Base-by-base conservation (phyloP, 2,888 invertebrate species). In the Pterostichus madidus region DNA sequence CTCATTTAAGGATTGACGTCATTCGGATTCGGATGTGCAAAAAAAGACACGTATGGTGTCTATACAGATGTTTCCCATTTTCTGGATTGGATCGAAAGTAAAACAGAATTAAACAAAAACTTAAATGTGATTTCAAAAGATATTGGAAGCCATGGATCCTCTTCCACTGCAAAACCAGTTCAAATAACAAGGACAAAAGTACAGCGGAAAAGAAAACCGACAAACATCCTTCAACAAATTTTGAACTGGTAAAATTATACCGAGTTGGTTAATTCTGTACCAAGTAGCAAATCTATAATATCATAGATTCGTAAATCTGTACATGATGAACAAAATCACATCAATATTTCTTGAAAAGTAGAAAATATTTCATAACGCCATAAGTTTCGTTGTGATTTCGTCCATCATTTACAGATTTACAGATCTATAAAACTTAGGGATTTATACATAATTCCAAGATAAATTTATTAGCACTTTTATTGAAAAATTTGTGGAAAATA, bases 1-100 rank as follows among this genome's bases (percentile, higher is more conserved):
- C 10, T 5, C n/a, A 52, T 52, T 52, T 52, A 2, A 94, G 94
- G 94, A 73, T 87, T 94, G 10, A 93, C 94, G 0, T 94, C 94
- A 0, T 94, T 93, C 92, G 94, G 94, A 13, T 93, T 93, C 83
- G 93, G 93, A 81, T 94, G 94, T 87, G 94, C 93, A 10, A 89
- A 92, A 85, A 92, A 92, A 5, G 91, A 91, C 73, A 90, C 89
- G 87, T 85, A 91, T 89, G 93, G 93, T 13, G 90, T 93, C 13
- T 93, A 93, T 86, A 93, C 93, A 0, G 92, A 93, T 87, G 92
- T 93, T n/a, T 92, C 92, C 83, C 87, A 91, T 85, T 93, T 91
- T 87, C 87, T 92, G 52, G 90, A 91, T 77, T 93, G 93, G 93
- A 92, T 93, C 71, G 84, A 87, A 77, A 86, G 17, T 56, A 56